These are phyloP conservation scores for Nasua narica DNA, from an alignment of 2,797 vertebrate genomes.

Conservation along the genomic window DNA sequence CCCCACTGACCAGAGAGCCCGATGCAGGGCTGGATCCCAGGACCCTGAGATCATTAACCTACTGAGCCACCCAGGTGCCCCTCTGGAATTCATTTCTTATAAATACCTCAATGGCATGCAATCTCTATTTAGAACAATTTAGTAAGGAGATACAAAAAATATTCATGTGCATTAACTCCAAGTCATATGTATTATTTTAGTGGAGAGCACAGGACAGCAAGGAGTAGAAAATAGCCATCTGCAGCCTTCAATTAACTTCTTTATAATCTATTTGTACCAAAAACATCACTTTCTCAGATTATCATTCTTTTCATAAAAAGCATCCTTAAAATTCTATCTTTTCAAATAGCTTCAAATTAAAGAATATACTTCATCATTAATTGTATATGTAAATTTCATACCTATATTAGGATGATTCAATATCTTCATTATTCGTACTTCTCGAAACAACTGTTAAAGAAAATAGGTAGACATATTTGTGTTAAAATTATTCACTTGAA, in stretches of 20 bases:
- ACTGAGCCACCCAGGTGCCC: too few relatives aligned
- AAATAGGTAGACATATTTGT: conserved; percentile 62
- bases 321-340: not conserved
- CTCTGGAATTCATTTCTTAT: not conserved
- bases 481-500: conserved; percentile 10
- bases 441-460: conserved; percentile 93
- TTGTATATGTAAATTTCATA: conserved; percentile 77
- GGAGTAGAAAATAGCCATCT: not conserved
- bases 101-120: not conserved
- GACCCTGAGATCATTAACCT: too few relatives aligned
- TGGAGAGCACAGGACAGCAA: not conserved
- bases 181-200: not conserved
- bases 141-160: not conserved
- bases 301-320: not conserved
- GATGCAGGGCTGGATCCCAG: too few relatives aligned
- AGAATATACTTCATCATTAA: not conserved
- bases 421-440: conserved; percentile 98
- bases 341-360: not conserved
- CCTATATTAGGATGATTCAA: conserved; percentile 97
- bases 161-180: not conserved
- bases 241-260: not conserved
- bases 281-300: not conserved
- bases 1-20: too few relatives aligned
- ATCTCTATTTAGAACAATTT: not conserved
- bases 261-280: not conserved